phyloP scores from a whole-genome alignment of 1,140 invertebrate species.

The Saccostrea echinata region DNA sequence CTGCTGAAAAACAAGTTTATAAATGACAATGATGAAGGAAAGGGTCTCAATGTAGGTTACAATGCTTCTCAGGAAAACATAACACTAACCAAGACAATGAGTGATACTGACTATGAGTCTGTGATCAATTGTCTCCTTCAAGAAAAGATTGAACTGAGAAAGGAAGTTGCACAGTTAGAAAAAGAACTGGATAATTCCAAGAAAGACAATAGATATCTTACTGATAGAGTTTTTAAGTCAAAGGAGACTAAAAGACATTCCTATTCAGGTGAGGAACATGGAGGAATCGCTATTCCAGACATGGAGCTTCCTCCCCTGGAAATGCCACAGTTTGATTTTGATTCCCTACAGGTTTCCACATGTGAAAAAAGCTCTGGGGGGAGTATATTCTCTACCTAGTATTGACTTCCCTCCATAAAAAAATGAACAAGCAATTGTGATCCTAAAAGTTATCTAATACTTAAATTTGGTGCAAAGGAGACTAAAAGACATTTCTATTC shows the following conservation, averaged over 20 bases:
- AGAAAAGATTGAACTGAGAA: slow-evolving; percentile 63
- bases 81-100: slow-evolving; percentile 45
- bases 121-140: slow-evolving; percentile 63
- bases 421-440: not conserved
- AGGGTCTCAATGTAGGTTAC: slow-evolving; percentile 3
- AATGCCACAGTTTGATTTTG: slow-evolving; percentile 63
- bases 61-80: not conserved
- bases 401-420: not conserved
- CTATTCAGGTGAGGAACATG: slow-evolving; percentile 36
- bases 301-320: slow-evolving; percentile 60
- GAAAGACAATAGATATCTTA: slow-evolving; percentile 51
- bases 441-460: not conserved
- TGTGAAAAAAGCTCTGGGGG: not conserved
- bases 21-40: slow-evolving; percentile 24
- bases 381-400: slow-evolving; percentile 24
- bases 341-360: slow-evolving; percentile 46
- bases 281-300: slow-evolving; percentile 43
- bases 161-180: slow-evolving; percentile 58
- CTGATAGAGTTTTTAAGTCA: slow-evolving; percentile 43
- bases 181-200: slow-evolving; percentile 57
- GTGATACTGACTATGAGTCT: slow-evolving; percentile 64
- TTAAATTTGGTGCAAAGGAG: not conserved
- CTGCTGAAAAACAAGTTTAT: slow-evolving; percentile 49
- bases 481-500: slow-evolving; percentile 35
- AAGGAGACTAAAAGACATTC: slow-evolving; percentile 23